Evolutionary conservation across 2,888 invertebrate genomes (phyloP).

Genomic region (Molanna angustata): DNA sequence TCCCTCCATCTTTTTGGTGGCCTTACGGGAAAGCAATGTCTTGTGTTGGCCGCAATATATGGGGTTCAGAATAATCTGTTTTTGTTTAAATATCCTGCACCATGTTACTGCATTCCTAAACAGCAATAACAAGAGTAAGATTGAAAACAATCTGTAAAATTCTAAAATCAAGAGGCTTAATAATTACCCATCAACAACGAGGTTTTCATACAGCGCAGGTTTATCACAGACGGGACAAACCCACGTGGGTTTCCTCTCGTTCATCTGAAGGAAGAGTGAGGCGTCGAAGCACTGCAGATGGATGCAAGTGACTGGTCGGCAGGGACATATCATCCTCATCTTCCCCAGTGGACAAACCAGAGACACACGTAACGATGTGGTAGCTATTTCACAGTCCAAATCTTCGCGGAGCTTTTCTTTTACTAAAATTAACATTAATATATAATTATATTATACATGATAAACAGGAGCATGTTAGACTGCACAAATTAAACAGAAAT

Average conservation of each 20-base stretch:
- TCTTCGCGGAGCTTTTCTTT: conserved; percentile 90
- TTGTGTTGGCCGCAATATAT: too few species aligned
- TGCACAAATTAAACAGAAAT: too few species aligned
- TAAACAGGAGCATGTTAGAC: too few species aligned
- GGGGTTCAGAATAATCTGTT: too few species aligned
- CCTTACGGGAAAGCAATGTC: too few species aligned
- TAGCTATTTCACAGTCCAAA: conserved; percentile 93
- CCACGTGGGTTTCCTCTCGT: conserved; percentile 98
- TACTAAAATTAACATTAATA: conserved; percentile 49
- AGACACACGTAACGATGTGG: conserved; percentile 90
- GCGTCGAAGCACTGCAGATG: conserved; percentile 99
- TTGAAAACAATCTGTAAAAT: too few species aligned
- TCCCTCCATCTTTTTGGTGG: too few species aligned
- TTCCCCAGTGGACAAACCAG: conserved; percentile 93
- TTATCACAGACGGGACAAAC: conserved; percentile 97
- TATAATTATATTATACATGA: too few species aligned
- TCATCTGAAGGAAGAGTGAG: conserved; percentile 93
- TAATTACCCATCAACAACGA: conserved; percentile 89
- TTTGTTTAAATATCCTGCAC: too few species aligned
- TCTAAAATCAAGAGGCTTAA: too few species aligned
- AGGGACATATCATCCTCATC: conserved; percentile 87
- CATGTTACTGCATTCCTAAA: too few species aligned
- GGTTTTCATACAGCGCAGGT: conserved; percentile 81
- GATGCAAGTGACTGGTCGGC: conserved; percentile 82
- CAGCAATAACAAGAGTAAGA: too few species aligned